Base-by-base conservation (phyloP, 2,797 vertebrate species). In the Amphiprion clarkii region DNA sequence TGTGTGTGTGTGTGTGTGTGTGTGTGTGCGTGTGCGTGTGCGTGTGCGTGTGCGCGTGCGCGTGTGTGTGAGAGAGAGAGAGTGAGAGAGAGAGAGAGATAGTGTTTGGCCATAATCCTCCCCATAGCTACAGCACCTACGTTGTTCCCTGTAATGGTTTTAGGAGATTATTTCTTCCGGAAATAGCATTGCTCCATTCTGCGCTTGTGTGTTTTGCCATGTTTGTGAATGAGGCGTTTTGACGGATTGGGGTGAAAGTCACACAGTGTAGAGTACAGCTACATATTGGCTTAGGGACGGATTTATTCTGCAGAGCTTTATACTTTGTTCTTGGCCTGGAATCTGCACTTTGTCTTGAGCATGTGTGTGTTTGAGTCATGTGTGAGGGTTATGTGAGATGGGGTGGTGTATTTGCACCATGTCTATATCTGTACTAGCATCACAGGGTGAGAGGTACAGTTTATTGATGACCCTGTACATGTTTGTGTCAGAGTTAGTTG, bases 121-220 rank as follows among this genome's bases (percentile, higher is more conserved):
- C 86, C 80, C 67, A 63, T 82, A 89, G 89, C 88, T 81, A 86
- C 83, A 76, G 89, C 90, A 91, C 91, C 85, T 93, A 87, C 82
- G 84, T 94, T 91, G 89, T 93, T 93, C 86, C 80, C 75, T n/a
- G 81, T 94, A 94, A 95, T 94, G 93, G 90, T 93, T 93, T 94
- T 94, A 94, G 85, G 82, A 90, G 93, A 95, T 95, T 94, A 94
- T 92, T 92, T 92, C 82, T 78, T 87, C 86, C 69, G 73, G 79
- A 87, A 94, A 94, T 92, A 93, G 89, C 88, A 85, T 88, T 71
- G 81, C 87, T 90, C 76, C 81, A 74, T 91, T 91, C 84, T 86
- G 76, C 6, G 1, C 59, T 62, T 77, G 44, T 79, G 60, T 80
- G 40, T 81, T 84, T 87, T 79, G 80, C 89, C 78, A 86, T 90